Conservation (phyloP, 2,888 invertebrate genomes). For the Pammene fasciana region DNA sequence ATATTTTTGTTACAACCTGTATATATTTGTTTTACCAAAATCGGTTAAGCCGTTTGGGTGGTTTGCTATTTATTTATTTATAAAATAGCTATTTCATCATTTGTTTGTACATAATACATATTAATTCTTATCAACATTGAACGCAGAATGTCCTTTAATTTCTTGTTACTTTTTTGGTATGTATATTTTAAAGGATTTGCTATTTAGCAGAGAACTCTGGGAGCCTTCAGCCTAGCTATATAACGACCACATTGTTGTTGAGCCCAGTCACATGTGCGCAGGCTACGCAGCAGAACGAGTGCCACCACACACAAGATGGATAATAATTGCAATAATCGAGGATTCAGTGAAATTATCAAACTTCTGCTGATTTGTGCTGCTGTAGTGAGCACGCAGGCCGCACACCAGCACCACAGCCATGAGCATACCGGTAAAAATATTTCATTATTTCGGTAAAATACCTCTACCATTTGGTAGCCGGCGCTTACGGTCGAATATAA, state of each 20-base stretch:
- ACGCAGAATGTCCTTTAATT: no score
- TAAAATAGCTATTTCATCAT: no score
- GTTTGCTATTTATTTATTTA: no score
- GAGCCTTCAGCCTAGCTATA: neutral
- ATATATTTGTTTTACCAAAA: no score
- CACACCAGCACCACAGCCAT: neutral
- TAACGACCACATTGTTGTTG: neutral
- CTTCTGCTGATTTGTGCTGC: conserved; percentile 14
- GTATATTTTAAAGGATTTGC: no score
- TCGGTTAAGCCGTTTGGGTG: no score
- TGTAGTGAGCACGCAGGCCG: neutral
- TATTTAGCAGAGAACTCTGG: neutral
- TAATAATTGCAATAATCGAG: conserved; percentile 12
- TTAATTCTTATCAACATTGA: no score
- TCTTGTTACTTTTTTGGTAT: no score
- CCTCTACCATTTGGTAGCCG: no score
- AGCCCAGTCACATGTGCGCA: neutral
- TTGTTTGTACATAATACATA: no score
- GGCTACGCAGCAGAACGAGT: neutral
- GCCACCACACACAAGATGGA: neutral
- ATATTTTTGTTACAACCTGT: no score
- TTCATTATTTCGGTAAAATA: neutral
- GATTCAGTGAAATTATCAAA: conserved; percentile 15
- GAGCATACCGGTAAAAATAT: conserved; percentile 2
- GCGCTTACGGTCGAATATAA: no score